Conservation (phyloP, 2,797 vertebrate species). For the Scolopax bukidnonensis region DNA sequence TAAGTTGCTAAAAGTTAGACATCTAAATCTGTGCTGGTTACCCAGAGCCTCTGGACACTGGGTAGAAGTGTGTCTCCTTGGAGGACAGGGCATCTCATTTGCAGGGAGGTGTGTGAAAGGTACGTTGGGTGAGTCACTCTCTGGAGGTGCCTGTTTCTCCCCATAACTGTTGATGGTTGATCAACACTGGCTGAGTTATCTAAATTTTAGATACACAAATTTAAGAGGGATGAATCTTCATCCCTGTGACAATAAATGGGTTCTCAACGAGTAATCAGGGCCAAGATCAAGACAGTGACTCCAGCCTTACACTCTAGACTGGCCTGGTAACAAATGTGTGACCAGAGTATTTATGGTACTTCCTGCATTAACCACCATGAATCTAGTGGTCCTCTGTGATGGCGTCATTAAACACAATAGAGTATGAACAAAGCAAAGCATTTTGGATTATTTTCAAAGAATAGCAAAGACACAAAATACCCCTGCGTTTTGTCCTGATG, state of each 20-base stretch:
- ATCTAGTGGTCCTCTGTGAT: neutral
- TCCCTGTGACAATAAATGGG: neutral
- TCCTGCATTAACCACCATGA: neutral
- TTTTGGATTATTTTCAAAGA: neutral
- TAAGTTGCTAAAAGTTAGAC: neutral
- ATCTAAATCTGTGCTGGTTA: neutral
- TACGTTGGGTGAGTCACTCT: fast-evolving
- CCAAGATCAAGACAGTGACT: neutral
- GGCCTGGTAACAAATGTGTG: neutral
- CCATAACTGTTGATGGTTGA: neutral
- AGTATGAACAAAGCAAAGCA: neutral
- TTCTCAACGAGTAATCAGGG: neutral
- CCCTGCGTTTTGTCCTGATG: neutral
- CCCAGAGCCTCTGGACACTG: neutral
- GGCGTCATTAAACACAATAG: neutral
- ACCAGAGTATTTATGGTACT: neutral
- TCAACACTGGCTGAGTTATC: neutral
- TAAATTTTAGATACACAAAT: fast-evolving
- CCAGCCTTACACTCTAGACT: neutral
- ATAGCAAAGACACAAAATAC: neutral
- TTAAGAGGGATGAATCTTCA: neutral
- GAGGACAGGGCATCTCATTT: neutral
- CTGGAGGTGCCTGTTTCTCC: neutral
- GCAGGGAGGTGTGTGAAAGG: neutral
- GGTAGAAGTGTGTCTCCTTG: neutral